Evolutionary conservation across 2,888 invertebrate species (phyloP).

Genomic region (Rhimphoctona megacephalus): DNA sequence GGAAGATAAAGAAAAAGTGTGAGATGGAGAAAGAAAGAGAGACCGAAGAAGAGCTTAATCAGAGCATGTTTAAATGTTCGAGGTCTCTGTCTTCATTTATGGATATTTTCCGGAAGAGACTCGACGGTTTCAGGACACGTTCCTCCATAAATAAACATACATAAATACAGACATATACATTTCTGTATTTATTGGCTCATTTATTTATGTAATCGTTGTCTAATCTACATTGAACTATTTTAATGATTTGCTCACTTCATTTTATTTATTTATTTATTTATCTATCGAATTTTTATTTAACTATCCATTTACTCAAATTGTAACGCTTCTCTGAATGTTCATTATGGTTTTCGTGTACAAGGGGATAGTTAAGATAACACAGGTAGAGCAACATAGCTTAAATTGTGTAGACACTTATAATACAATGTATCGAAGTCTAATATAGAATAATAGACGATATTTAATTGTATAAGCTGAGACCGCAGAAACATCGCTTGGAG

Average conservation of each 20-base stretch:
- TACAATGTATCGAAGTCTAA: slow-evolving; percentile 4
- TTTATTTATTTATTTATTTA: not conserved
- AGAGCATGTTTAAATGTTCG: not conserved
- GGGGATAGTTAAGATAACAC: not conserved
- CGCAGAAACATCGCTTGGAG: not conserved
- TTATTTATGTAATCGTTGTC: not conserved
- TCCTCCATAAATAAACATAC: not conserved
- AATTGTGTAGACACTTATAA: not conserved
- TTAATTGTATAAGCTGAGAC: not conserved
- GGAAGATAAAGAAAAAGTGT: not conserved
- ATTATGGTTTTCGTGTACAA: not conserved
- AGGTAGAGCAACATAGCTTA: not conserved
- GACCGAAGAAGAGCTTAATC: not conserved
- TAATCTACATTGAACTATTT: not conserved
- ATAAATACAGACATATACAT: not conserved
- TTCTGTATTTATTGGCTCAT: not conserved
- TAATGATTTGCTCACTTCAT: not conserved
- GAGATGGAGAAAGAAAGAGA: not conserved
- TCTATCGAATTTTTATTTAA: not conserved
- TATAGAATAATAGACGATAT: not conserved
- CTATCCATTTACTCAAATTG: not conserved
- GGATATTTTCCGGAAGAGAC: slow-evolving; percentile 18
- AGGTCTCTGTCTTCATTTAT: not conserved
- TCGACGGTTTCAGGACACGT: not conserved
- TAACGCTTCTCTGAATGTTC: not conserved